A percentile compares a stretch with the other conserved stretches of the same genome.
phyloP scores from a whole-genome alignment of 2,888 invertebrate species.

The Caenorhabditis zanzibari region DNA sequence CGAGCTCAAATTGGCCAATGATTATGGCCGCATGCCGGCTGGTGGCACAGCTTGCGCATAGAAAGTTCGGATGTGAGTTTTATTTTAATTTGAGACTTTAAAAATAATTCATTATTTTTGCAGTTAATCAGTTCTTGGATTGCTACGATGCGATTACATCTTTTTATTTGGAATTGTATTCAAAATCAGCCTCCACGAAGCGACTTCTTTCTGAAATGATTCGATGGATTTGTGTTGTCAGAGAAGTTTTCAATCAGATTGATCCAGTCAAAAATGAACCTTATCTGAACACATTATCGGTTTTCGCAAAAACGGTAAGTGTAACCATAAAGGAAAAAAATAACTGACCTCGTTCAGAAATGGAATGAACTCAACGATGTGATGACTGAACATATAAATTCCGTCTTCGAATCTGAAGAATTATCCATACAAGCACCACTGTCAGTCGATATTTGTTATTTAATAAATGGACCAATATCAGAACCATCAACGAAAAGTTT shows the following conservation, averaged over 20 bases:
- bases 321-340: conserved; percentile 1
- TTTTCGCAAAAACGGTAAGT: conserved; percentile 31
- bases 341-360: conserved; percentile 25
- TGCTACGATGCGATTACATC: conserved; percentile 29
- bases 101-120: background rate
- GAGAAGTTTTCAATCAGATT: background rate
- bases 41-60: background rate
- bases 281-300: background rate
- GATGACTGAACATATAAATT: conserved; percentile 17
- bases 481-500: background rate
- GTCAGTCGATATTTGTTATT: background rate
- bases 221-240: conserved; percentile 16
- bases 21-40: conserved; percentile 15
- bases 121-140: conserved; percentile 15
- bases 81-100: background rate
- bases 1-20: conserved; percentile 15
- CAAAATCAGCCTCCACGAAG: background rate
- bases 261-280: conserved; percentile 12
- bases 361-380: conserved; percentile 52
- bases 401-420: background rate
- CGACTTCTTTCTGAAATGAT: conserved; percentile 14
- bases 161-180: conserved; percentile 1
- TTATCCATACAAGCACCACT: background rate
- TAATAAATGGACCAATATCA: conserved; percentile 8
- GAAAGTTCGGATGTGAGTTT: conserved; percentile 36